Conservation (phyloP, 2,797 vertebrate species). For the Rhadinocentrus ornatus region DNA sequence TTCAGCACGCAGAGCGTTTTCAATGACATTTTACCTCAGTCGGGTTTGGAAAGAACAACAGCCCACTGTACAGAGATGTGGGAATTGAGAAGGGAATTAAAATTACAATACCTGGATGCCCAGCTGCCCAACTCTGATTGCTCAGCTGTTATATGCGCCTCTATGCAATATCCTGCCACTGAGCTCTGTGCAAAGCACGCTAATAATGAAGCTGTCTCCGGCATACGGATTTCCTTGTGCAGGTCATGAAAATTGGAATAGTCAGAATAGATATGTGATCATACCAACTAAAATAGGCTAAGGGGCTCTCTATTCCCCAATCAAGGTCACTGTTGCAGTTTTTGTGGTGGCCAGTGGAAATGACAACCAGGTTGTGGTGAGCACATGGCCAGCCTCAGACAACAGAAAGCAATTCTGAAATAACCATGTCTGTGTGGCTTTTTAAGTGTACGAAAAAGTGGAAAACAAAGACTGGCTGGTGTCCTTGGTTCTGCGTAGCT, state of each 20-base stretch:
- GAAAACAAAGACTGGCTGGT: slow-evolving; percentile 56
- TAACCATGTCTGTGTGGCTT: slow-evolving; percentile 52
- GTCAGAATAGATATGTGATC: slow-evolving; percentile 67
- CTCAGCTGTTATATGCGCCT: slow-evolving; percentile 75
- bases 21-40: slow-evolving; percentile 51
- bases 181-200: slow-evolving; percentile 65
- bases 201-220: slow-evolving; percentile 78
- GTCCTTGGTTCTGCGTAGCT: slow-evolving; percentile 65
- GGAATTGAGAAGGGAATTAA: slow-evolving; percentile 75
- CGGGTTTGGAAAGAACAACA: slow-evolving; percentile 68
- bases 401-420: slow-evolving; percentile 55
- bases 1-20: slow-evolving; percentile 41
- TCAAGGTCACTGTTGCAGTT: slow-evolving; percentile 54
- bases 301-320: slow-evolving; percentile 57
- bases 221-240: slow-evolving; percentile 65
- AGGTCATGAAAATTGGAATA: slow-evolving; percentile 72
- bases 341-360: slow-evolving; percentile 59
- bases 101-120: slow-evolving; percentile 80
- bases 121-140: slow-evolving; percentile 77
- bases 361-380: slow-evolving; percentile 43
- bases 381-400: slow-evolving; percentile 54
- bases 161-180: slow-evolving; percentile 78
- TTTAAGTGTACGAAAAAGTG: slow-evolving; percentile 36
- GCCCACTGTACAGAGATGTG: slow-evolving; percentile 57
- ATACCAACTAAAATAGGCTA: slow-evolving; percentile 57